Base-by-base conservation (phyloP, 37 sponge, comb jelly and placozoan species). In the Oopsacas minuta region DNA sequence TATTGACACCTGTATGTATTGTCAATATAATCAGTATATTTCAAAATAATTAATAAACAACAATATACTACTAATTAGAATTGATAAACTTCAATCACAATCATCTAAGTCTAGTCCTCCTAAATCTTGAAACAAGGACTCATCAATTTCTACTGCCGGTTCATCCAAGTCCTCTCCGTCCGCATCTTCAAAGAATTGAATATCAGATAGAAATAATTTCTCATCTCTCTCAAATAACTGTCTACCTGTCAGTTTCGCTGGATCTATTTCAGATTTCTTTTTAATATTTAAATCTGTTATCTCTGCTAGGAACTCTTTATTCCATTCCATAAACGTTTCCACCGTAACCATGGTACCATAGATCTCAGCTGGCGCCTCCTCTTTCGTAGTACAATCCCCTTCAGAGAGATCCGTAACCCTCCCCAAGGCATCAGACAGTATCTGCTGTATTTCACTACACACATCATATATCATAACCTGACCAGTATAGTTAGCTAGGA, bases 221-320 rank as follows among this genome's bases (percentile, higher is more conserved):
- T 91, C 85, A 86, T 93, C 94, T 46, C 83, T 87, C 81, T 93
- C 94, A 89, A 93, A 93, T 91, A 93, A 86, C 84, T 89, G 85
- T 81, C 87, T 89, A 25, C 94, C 94, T 89, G 84, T 81, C 75
- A 61, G 22, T 34, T 61, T 61, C 28, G 32, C 75, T n/a, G 28
- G 28, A n/a, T 10, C 20, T 12, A 25, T 3, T 35, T 52, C 69
- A 20, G 38, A 42, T 0, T 10, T 23, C 0, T 5, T 39, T 61
- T 36, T 84, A 34, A 7, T 0, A 36, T 39, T 69, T 34, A 81
- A 38, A 1, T 28, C 82, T 37, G 12, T 61, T 88, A 88, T 85
- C 52, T 94, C 94, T 81, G 83, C 61, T 34, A 84, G 85, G 88
- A 94, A 94, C 1, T 61, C 42, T 52, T 84, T 53, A 75, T 83